Evolutionary conservation across 2,888 invertebrate genomes (phyloP), one percentile per base, ranked within the genome.

Genomic region (Eulithis prunata): DNA sequence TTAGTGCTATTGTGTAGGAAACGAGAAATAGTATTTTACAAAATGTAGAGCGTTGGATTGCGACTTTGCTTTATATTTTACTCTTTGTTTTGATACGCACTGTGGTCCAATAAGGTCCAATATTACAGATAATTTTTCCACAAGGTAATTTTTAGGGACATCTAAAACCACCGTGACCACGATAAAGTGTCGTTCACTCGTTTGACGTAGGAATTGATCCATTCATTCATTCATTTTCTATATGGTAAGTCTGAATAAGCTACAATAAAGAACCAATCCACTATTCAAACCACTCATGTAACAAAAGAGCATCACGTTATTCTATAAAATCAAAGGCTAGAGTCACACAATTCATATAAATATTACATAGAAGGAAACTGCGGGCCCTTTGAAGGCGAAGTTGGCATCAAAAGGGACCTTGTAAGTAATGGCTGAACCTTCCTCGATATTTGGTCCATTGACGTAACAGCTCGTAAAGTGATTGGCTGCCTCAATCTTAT

Each of bases 371-470:
- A 65, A 70, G 61, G 70, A 73, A 62, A 69, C 69, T 68, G 63
- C 21, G 21, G 49, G 49, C 64, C 62, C 66, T 65, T 74, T 70
- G 66, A 68, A 71, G 69, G 69, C 68, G 56, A 51, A 70, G 68
- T 64, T 69, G 59, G 68, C 73, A 72, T 74, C 77, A 71, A 79
- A 81, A 81, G 77, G 67, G 76, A 75, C 77, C 78, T 82, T 77
- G 81, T 84, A 79, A 79, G 76, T 78, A 80, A 79, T 77, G 79
- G 74, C 71, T 57, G 71, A 69, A 70, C 75, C 81, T 80, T 77
- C 80, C 79, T 79, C 71, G 66, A 75, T 71, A 74, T 75, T 76
- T 71, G 73, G 60, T 38, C 71, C 72, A 51, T 62, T 64, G 51
- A 49, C 21, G 54, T 41, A 41, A 46, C 57, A 64, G 63, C 46